phyloP scores from a whole-genome alignment of 2,113 vertebrate genomes.

The Zingel zingel region DNA sequence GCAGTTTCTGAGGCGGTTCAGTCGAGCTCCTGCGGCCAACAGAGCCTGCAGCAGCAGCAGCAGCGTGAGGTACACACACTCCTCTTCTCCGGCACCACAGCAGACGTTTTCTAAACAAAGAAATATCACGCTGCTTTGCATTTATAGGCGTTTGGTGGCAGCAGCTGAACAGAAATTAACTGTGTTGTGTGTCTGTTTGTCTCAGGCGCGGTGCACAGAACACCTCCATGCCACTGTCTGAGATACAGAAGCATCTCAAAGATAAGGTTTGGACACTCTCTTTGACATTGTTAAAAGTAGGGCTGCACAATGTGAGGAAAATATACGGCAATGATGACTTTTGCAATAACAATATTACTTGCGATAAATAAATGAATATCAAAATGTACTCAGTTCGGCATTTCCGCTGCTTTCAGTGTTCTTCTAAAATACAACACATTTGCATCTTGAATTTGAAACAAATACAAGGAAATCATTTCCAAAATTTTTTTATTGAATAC shows the following conservation, averaged over 20 bases:
- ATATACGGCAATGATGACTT: too few species aligned
- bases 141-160: constrained; percentile 1
- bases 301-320: too few species aligned
- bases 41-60: neutral
- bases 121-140: neutral
- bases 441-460: too few species aligned
- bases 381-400: too few species aligned
- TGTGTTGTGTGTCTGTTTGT: constrained; percentile 9
- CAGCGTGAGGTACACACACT: constrained; percentile 11
- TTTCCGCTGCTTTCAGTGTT: too few species aligned
- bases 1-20: constrained; percentile 52
- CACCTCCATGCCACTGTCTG: constrained; percentile 50
- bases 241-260: constrained; percentile 77
- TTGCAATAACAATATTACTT: too few species aligned
- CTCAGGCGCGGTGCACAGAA: constrained; percentile 55
- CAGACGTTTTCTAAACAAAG: constrained; percentile 19
- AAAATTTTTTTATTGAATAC: too few species aligned
- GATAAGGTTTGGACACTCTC: constrained; percentile 69
- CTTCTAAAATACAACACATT: too few species aligned
- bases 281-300: neutral
- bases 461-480: too few species aligned
- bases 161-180: neutral
- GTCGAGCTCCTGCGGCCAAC: constrained; percentile 1
- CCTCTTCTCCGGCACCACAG: neutral
- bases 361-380: too few species aligned